Conservation (phyloP, 2,797 vertebrate species). For the Ptychadena robeensis region DNA sequence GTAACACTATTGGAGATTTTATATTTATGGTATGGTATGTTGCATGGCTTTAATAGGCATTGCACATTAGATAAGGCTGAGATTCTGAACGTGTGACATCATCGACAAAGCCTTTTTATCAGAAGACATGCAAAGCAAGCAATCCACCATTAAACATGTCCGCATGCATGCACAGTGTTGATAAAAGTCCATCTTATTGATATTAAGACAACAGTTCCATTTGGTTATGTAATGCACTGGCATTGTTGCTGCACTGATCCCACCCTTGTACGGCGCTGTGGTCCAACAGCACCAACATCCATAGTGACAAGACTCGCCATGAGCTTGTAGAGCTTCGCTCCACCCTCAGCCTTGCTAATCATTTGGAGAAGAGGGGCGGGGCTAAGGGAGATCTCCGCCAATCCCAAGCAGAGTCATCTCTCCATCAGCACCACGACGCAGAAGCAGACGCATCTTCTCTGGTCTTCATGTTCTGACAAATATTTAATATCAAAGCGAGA, state of each 20-base stretch:
- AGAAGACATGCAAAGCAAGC: background rate
- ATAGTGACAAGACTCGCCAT: conserved; percentile 18
- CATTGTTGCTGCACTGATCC: background rate
- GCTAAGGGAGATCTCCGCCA: conserved; percentile 15
- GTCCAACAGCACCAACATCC: background rate
- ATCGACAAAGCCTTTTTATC: background rate
- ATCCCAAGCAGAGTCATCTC: conserved; percentile 25
- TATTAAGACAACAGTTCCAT: no score
- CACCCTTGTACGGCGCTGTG: background rate
- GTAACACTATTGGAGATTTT: background rate
- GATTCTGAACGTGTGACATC: background rate
- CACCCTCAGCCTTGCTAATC: conserved; percentile 41
- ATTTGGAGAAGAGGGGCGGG: conserved; percentile 48
- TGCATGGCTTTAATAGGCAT: background rate
- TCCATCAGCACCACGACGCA: conserved; percentile 45
- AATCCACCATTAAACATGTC: background rate
- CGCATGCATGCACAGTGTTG: no score
- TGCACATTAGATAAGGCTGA: background rate
- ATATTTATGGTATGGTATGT: background rate
- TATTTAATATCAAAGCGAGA: background rate
- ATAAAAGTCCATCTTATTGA: no score
- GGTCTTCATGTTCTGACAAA: conserved; percentile 22
- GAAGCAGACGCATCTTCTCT: conserved; percentile 5
- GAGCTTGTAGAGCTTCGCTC: conserved; percentile 18
- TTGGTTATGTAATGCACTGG: background rate